Conservation (phyloP, 1,140 invertebrate genomes). For the Antheraea pernyi region DNA sequence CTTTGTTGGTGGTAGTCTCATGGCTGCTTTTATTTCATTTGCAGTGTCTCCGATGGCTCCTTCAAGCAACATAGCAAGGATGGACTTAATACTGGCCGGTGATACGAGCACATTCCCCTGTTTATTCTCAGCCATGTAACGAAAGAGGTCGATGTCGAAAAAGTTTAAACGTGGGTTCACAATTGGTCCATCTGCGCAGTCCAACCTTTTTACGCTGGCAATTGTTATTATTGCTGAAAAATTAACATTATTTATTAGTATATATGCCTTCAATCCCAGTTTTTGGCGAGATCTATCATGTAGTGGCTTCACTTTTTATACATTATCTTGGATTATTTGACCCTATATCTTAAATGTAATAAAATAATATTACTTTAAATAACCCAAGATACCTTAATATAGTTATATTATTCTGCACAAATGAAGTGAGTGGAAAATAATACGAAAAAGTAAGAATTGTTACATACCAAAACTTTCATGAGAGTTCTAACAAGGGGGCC, state of each 20-base stretch:
- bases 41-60: slow-evolving; percentile 81
- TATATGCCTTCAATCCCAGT: no score
- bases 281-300: no score
- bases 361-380: no score
- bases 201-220: slow-evolving; percentile 29
- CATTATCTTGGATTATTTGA: no score
- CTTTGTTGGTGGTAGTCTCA: slow-evolving; percentile 79
- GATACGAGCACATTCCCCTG: slow-evolving; percentile 83
- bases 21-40: slow-evolving; percentile 79
- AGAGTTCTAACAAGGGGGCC: no score
- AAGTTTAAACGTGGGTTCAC: slow-evolving; percentile 75
- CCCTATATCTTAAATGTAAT: no score
- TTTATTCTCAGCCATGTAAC: slow-evolving; percentile 52
- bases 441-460: no score
- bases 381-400: no score
- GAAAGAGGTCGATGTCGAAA: slow-evolving; percentile 79
- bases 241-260: not conserved
- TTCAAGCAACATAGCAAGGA: slow-evolving; percentile 83
- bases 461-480: no score
- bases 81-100: slow-evolving; percentile 84
- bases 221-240: not conserved
- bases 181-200: slow-evolving; percentile 27
- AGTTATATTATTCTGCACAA: no score
- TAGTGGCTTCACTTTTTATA: no score
- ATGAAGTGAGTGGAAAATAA: no score